A percentile compares a stretch with the other conserved stretches of the same genome.
phyloP scores from a whole-genome alignment of 1,140 invertebrate genomes.

The Luehdorfia chinensis region DNA sequence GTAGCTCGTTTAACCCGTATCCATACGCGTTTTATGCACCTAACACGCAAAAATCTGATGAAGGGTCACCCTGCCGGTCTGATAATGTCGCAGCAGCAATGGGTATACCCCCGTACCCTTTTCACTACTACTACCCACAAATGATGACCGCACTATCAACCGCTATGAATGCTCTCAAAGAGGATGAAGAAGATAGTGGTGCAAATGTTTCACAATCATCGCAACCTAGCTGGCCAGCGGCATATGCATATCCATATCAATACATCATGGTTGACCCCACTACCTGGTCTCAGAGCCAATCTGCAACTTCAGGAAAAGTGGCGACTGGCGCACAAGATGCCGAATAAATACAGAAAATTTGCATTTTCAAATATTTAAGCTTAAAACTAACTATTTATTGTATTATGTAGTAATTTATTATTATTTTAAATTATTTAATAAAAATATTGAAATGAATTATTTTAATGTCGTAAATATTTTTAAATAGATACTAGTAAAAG shows the following conservation, averaged over 20 bases:
- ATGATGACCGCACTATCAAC: constrained; percentile 51
- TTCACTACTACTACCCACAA: constrained; percentile 55
- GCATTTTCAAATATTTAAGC: no score
- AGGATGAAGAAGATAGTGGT: constrained; percentile 32
- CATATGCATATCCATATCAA: constrained; percentile 50
- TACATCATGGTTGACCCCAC: constrained; percentile 57
- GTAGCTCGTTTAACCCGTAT: constrained; percentile 25
- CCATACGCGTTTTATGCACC: constrained; percentile 28
- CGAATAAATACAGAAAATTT: no score
- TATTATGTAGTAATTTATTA: no score
- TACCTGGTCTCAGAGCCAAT: constrained; percentile 37
- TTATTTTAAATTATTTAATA: no score
- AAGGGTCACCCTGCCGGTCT: background rate
- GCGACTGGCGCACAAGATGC: no score
- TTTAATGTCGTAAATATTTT: no score
- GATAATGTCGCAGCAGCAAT: constrained; percentile 10
- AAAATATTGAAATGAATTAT: no score
- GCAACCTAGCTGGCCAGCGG: constrained; percentile 34
- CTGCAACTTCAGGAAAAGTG: constrained; percentile 20
- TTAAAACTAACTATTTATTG: constrained; percentile 3
- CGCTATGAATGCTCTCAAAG: constrained; percentile 40
- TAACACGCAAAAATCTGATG: background rate
- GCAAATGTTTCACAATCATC: constrained; percentile 22
- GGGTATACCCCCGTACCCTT: constrained; percentile 28
- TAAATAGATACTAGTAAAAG: no score